These are phyloP conservation scores for Enhydra lutris DNA, from an alignment of 2,113 vertebrate genomes.

Conservation along the genomic window DNA sequence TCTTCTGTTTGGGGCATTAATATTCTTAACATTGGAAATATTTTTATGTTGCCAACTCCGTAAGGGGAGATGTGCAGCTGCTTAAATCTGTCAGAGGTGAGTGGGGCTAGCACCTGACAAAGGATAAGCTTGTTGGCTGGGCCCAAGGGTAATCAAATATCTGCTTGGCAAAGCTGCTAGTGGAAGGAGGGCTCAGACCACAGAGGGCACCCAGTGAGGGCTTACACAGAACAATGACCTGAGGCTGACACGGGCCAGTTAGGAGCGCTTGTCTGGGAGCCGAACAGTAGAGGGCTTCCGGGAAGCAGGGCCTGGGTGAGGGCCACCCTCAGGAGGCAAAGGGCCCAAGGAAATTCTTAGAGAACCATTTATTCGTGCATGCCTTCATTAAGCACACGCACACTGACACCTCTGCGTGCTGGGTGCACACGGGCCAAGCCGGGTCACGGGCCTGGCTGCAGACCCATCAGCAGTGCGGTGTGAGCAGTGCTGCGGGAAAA, in stretches of 20 bases:
- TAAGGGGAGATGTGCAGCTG: background rate
- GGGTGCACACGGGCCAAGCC: background rate
- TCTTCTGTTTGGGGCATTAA: background rate
- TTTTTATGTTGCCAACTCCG: conserved; percentile 24
- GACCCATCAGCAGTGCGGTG: background rate
- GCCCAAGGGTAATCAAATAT: background rate
- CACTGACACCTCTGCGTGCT: background rate
- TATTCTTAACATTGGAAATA: background rate
- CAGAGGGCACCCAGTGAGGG: background rate
- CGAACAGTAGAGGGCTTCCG: background rate
- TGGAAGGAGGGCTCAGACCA: background rate
- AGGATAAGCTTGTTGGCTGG: background rate
- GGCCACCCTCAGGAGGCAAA: background rate
- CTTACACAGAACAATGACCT: background rate
- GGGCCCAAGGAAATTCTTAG: background rate
- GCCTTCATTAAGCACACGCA: background rate
- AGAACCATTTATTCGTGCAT: background rate
- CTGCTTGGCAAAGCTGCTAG: background rate
- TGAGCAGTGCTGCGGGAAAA: background rate
- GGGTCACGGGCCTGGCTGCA: background rate
- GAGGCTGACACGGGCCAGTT: background rate
- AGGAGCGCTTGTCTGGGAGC: background rate
- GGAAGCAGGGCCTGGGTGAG: background rate
- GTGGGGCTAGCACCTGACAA: background rate
- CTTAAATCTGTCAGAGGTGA: background rate